Base-by-base conservation (phyloP, 2,888 invertebrate genomes). In the Caenorhabditis drosophilae region DNA sequence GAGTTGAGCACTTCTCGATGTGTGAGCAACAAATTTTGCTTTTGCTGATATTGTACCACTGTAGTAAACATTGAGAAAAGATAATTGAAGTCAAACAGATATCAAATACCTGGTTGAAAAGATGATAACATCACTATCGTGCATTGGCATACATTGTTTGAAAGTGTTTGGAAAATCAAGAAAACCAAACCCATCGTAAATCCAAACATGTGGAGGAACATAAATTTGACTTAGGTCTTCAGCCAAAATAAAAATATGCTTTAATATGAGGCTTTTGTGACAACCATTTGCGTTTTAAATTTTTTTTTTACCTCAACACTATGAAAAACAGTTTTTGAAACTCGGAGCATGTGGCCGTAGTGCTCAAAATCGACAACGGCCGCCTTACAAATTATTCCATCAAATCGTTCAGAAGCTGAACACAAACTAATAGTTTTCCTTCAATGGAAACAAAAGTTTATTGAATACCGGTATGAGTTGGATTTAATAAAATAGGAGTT, bases 141-240 rank as follows among this genome's bases (percentile, higher is more conserved):
- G 36, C 31, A 34, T 26, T 16, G 45, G 52, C 51, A 54, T 38
- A 9, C 25, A 38, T 7, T 20, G 1, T 7, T 50, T 22, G 4
- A 41, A 49, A 12, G 58, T 35, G n/a, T 54, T 35, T 6, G 63
- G 44, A 23, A 72, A 72, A 25, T 57, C 54, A 12, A 72, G 27
- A 23, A 58, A 72, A 7, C 72, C 72, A 23, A 60, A 63, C n/a
- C 54, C 72, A 46, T 72, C 72, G 27, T 55, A 55, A 12, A 67
- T 40, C 68, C 68, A 69, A 16, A 72, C 53, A 45, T 66, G 59
- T 11, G 55, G 49, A 25, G 72, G 60, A 12, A 69, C 23, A 16
- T 58, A 64, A 11, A 72, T 47, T 22, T 50, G 44, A 16, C 52
- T 50, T 11, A 72, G 45, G 7, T 72, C 68, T 9, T 68, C 68